phyloP scores from a whole-genome alignment of 2,113 vertebrate species.

The Pachyramphus minor region DNA sequence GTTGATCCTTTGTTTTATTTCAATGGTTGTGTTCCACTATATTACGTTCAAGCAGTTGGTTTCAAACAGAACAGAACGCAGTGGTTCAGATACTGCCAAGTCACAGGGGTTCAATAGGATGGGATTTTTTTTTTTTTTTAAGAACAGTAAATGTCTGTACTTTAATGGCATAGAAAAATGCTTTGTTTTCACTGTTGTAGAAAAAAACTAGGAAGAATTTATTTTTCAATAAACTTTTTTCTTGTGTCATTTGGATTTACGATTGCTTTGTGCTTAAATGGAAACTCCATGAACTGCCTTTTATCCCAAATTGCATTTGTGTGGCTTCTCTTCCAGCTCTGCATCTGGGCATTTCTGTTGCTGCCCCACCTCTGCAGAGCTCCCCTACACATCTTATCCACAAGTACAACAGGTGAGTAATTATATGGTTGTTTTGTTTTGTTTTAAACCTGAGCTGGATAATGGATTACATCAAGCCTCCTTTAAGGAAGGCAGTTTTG shows the following conservation, averaged over 20 bases:
- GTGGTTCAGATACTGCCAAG: slow-evolving; percentile 40
- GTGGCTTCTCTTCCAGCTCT: not conserved
- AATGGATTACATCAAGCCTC: not conserved
- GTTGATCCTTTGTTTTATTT: not conserved
- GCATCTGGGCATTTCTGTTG: not conserved
- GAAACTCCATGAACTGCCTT: not conserved
- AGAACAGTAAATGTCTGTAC: slow-evolving; percentile 70
- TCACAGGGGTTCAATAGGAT: slow-evolving; percentile 25
- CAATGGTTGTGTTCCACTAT: slow-evolving; percentile 58
- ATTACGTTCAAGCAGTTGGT: slow-evolving; percentile 56
- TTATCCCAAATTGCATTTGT: not conserved
- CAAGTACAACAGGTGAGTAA: not conserved
- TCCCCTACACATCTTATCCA: not conserved
- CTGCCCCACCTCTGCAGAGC: not conserved
- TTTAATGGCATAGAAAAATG: slow-evolving; percentile 67
- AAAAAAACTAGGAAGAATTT: slow-evolving; percentile 89
- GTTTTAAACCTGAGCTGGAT: not conserved
- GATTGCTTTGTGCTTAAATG: slow-evolving; percentile 40
- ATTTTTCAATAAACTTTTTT: slow-evolving; percentile 96
- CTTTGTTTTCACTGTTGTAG: slow-evolving; percentile 80
- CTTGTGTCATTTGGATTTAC: slow-evolving; percentile 77
- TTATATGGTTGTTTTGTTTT: not conserved
- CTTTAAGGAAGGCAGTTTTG: not conserved
- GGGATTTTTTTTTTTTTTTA: not conserved
- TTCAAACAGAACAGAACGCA: slow-evolving; percentile 31